phyloP scores from a whole-genome alignment of 2,113 vertebrate genomes.

The Corythornis madagascariensis region DNA sequence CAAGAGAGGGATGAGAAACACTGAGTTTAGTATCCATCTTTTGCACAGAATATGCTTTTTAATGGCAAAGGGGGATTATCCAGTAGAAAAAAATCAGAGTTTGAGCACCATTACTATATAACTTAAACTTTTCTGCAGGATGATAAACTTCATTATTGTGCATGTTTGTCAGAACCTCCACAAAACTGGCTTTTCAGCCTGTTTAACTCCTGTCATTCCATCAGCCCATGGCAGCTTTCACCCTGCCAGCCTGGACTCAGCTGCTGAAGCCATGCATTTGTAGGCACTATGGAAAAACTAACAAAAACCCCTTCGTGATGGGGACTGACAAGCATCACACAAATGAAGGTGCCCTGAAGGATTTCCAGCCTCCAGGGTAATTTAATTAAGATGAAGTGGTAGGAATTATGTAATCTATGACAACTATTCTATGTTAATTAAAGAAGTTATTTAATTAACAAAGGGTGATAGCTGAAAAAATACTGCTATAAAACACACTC shows the following conservation, averaged over 20 bases:
- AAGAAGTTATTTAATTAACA: slow-evolving; percentile 68
- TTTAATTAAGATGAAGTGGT: slow-evolving; percentile 75
- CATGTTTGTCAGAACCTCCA: not conserved
- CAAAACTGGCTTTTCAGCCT: not conserved
- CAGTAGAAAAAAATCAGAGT: not conserved
- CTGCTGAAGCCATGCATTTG: slow-evolving; percentile 40
- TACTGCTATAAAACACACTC: not conserved
- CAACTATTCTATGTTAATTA: slow-evolving; percentile 71
- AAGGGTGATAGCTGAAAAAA: not conserved
- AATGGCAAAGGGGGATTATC: not conserved
- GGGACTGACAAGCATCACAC: slow-evolving; percentile 71
- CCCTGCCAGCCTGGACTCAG: slow-evolving; percentile 5
- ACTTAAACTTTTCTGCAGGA: not conserved
- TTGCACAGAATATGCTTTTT: not conserved
- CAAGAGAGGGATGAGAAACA: not conserved
- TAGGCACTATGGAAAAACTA: slow-evolving; percentile 25
- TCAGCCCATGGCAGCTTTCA: not conserved
- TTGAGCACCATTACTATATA: not conserved
- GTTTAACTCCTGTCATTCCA: not conserved
- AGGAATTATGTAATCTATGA: slow-evolving; percentile 64
- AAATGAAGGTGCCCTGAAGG: slow-evolving; percentile 72
- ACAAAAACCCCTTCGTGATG: slow-evolving; percentile 3
- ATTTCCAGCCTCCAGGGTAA: slow-evolving; percentile 73
- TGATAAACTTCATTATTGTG: not conserved
- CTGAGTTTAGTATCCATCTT: not conserved